Evolutionary conservation across 2,888 invertebrate genomes (phyloP).

Genomic region (Clivina fossor): DNA sequence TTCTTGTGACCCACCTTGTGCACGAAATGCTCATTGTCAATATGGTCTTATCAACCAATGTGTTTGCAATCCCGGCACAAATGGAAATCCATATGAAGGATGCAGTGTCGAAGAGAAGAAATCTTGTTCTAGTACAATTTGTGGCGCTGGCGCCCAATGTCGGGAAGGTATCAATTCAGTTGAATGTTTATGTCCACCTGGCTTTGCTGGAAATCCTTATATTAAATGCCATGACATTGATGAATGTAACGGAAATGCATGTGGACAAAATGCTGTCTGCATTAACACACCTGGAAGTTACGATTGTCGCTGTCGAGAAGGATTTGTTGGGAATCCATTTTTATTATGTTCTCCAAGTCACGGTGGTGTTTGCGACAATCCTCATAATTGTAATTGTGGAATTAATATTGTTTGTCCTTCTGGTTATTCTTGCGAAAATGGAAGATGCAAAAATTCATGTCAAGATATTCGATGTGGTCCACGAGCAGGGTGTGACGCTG

Average conservation of each 20-base stretch:
- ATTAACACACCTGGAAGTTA: constrained; percentile 87
- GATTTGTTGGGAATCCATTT: constrained; percentile 85
- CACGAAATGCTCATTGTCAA: constrained; percentile 82
- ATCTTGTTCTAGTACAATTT: constrained; percentile 70
- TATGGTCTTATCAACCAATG: constrained; percentile 73
- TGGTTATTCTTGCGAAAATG: constrained; percentile 73
- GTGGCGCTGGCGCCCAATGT: constrained; percentile 80
- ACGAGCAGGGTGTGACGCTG: constrained; percentile 77
- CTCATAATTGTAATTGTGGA: constrained; percentile 69
- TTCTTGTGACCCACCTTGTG: constrained; percentile 77
- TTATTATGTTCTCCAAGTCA: constrained; percentile 74
- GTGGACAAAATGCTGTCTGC: constrained; percentile 84
- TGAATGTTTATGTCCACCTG: constrained; percentile 80
- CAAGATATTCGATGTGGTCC: constrained; percentile 77
- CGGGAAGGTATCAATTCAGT: constrained; percentile 72
- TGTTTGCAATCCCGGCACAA: constrained; percentile 80
- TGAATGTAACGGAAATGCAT: constrained; percentile 76
- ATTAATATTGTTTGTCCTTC: constrained; percentile 72
- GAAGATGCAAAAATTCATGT: constrained; percentile 77
- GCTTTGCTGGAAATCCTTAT: constrained; percentile 85
- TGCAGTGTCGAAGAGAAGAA: constrained; percentile 73
- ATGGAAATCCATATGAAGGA: constrained; percentile 84
- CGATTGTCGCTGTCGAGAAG: constrained; percentile 85
- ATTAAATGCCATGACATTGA: constrained; percentile 79
- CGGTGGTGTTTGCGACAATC: constrained; percentile 69